phyloP scores from a whole-genome alignment of 2,113 vertebrate species.

The Buteo buteo region DNA sequence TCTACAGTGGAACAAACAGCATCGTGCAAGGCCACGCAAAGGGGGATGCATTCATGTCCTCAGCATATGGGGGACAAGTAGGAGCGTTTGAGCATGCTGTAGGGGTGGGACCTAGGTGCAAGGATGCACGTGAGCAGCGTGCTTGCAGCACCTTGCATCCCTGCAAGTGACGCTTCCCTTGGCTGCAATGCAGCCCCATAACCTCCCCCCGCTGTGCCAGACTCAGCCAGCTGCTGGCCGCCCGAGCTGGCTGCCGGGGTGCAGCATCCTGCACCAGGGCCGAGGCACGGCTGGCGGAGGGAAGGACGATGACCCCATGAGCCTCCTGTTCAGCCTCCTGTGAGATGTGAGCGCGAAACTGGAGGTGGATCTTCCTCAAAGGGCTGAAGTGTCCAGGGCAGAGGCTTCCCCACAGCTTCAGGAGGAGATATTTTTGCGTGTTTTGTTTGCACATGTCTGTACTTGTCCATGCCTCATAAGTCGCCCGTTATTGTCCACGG shows the following conservation, averaged over 20 bases:
- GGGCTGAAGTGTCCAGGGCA: not conserved
- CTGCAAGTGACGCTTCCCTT: not conserved
- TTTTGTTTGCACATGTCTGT: not conserved
- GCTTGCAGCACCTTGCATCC: not conserved
- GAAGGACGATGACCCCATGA: fast-evolving
- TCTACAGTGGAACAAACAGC: not conserved
- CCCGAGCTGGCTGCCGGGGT: not conserved
- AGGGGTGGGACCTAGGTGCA: not conserved
- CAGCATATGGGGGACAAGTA: not conserved
- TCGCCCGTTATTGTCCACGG: not conserved
- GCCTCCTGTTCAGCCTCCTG: not conserved
- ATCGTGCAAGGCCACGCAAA: not conserved
- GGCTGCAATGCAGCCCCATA: not conserved
- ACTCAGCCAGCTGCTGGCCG: not conserved
- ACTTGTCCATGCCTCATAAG: not conserved
- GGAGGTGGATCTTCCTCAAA: not conserved
- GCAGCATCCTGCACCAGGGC: not conserved
- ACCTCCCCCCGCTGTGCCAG: not conserved
- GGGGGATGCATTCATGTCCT: not conserved
- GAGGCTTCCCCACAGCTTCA: not conserved
- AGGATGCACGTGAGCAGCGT: not conserved
- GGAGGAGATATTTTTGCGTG: not conserved
- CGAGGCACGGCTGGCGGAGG: not conserved
- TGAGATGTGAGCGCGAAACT: not conserved
- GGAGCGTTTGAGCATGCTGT: not conserved